Base-by-base conservation (phyloP, 2,888 invertebrate genomes). In the Corbicula japonica region DNA sequence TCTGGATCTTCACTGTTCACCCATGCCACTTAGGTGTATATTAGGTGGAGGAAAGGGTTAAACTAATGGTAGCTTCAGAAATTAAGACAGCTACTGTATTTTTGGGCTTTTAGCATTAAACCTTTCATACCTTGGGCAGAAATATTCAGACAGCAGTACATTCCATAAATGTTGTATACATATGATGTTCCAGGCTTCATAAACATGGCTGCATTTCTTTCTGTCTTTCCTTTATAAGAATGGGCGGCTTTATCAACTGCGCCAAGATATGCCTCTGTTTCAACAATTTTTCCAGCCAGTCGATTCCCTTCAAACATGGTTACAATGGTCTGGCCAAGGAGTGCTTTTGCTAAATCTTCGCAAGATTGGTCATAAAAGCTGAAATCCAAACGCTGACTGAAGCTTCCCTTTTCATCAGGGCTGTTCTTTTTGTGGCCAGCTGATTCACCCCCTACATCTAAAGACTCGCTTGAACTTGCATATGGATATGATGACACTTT, bases 61-160 rank as follows among this genome's bases (percentile, higher is more conserved):
- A n/a, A n/a, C n/a, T n/a, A n/a, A n/a, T n/a, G n/a, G n/a, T n/a
- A n/a, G n/a, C n/a, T n/a, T n/a, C n/a, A n/a, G n/a, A n/a, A n/a
- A n/a, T n/a, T n/a, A n/a, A n/a, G n/a, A n/a, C n/a, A n/a, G n/a
- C n/a, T n/a, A n/a, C n/a, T n/a, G n/a, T n/a, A n/a, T n/a, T n/a
- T n/a, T n/a, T n/a, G n/a, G n/a, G n/a, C n/a, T n/a, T n/a, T n/a
- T n/a, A n/a, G n/a, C n/a, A n/a, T n/a, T n/a, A n/a, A n/a, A n/a
- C n/a, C n/a, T n/a, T n/a, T n/a, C 69, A 79, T 77, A 95, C 95
- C 95, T 93, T 93, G 92, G 86, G 95, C 95, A 35, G 96, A 96
- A 77, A 96, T 95, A 91, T 96, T 96, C 88, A 96, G 95, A 90
- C 96, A 96, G 88, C 95, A 94, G 88, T 96, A 96, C 95, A 96